phyloP scores from a whole-genome alignment of 2,113 vertebrate genomes.

The Calyptomena viridis region DNA sequence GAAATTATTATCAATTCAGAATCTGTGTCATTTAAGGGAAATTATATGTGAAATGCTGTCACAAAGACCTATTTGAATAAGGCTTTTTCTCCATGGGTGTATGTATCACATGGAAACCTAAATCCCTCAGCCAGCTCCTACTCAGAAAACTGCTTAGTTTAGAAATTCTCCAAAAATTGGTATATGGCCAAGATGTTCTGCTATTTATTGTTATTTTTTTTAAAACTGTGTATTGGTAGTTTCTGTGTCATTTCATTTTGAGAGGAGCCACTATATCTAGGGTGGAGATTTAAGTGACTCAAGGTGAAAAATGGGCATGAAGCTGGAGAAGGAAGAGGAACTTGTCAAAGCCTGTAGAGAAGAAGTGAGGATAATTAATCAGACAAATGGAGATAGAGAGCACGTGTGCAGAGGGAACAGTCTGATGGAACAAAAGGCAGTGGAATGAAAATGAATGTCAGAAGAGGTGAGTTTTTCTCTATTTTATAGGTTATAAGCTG shows the following conservation, averaged over 20 bases:
- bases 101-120: not conserved
- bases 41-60: not conserved
- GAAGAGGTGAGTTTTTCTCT: not conserved
- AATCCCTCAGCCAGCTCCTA: not conserved
- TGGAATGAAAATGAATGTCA: conserved; percentile 15
- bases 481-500: not conserved
- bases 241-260: not conserved
- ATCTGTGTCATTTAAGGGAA: not conserved
- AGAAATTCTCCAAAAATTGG: not conserved
- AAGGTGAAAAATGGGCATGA: not conserved
- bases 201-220: not conserved
- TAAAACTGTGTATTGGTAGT: not conserved
- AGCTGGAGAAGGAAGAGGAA: conserved; percentile 5
- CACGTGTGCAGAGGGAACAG: conserved; percentile 19
- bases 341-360: conserved; percentile 18
- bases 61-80: not conserved
- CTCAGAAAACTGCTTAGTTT: not conserved
- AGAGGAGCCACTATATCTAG: not conserved
- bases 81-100: not conserved
- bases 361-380: conserved; percentile 43
- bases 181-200: not conserved
- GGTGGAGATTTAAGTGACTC: not conserved
- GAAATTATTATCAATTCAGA: not conserved
- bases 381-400: conserved; percentile 41
- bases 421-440: not conserved